Percentiles rank a stretch among this genome's conserved stretches.
Conservation (phyloP, 1,140 invertebrate species). For the Brachionus rotundiformis region DNA sequence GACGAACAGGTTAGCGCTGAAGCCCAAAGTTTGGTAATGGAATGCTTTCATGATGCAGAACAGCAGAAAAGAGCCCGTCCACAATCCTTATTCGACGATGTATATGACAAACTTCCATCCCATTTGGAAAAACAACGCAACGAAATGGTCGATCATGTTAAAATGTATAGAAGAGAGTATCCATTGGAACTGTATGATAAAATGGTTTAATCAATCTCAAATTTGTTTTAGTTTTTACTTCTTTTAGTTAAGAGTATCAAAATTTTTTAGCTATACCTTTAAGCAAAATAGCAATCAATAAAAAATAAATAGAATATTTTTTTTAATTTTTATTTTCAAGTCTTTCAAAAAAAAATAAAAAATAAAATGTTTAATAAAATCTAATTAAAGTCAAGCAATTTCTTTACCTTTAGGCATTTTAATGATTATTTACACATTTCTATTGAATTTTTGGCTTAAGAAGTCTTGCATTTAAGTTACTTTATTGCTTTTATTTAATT, state of each 20-base stretch:
- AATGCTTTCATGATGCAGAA: slow-evolving; percentile 39
- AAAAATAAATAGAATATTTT: not conserved
- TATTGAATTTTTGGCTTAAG: not conserved
- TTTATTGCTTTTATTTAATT: slow-evolving; percentile 11
- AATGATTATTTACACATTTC: slow-evolving; percentile 23
- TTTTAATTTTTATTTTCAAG: slow-evolving; percentile 16
- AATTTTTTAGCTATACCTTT: slow-evolving; percentile 15
- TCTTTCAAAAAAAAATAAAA: not conserved
- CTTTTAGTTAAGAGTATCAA: not conserved
- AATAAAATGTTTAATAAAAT: not conserved
- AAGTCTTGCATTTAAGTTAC: not conserved
- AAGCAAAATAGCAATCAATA: not conserved
- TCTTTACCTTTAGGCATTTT: not conserved
- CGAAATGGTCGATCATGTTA: slow-evolving; percentile 44
- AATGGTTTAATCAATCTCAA: too few species aligned
- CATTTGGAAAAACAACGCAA: slow-evolving; percentile 13
- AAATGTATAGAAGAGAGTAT: slow-evolving; percentile 49
- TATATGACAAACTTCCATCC: slow-evolving; percentile 34
- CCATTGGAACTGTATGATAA: slow-evolving; percentile 38
- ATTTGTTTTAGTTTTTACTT: not conserved
- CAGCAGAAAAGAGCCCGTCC: slow-evolving; percentile 10
- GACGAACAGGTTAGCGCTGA: not conserved
- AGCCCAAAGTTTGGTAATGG: slow-evolving; percentile 9
- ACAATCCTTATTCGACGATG: slow-evolving; percentile 6
- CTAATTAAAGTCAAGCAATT: slow-evolving; percentile 3